These are phyloP conservation scores for Alethe diademata DNA, from an alignment of 2,113 vertebrate genomes.

Conservation along the genomic window DNA sequence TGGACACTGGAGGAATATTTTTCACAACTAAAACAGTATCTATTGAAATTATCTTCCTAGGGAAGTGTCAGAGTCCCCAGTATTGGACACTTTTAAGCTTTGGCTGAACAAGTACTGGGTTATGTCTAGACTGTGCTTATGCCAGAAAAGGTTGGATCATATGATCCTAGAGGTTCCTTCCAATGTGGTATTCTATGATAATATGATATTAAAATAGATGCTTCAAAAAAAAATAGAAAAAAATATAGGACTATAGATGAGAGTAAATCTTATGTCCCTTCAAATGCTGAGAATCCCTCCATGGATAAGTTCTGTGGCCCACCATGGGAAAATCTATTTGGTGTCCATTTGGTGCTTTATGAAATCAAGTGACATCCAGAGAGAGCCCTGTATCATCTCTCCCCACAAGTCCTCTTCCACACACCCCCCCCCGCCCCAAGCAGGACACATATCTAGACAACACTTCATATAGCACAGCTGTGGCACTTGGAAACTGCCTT, in stretches of 20 bases:
- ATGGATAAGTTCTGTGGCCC: neutral
- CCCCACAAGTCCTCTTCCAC: rapidly evolving
- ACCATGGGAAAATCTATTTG: neutral
- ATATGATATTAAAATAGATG: neutral
- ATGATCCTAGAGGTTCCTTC: neutral
- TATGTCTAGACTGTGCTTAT: neutral
- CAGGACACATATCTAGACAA: neutral
- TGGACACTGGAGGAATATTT: neutral
- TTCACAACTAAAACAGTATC: neutral
- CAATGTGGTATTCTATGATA: neutral
- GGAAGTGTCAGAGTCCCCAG: neutral
- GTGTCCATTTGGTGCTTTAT: neutral
- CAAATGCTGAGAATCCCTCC: neutral
- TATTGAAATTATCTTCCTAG: neutral
- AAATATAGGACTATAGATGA: neutral
- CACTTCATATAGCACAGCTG: neutral
- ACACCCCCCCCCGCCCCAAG: too few relatives aligned
- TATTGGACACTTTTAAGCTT: neutral
- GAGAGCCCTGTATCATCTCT: neutral
- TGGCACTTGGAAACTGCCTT: neutral
- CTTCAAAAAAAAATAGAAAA: neutral
- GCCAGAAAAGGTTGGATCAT: neutral
- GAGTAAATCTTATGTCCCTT: neutral
- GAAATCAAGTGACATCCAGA: neutral
- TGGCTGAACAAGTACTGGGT: neutral